A percentile compares a stretch with the other conserved stretches of the same genome.
Evolutionary conservation across 2,797 vertebrate genomes (phyloP).

Genomic region (Rachycentron canadum): DNA sequence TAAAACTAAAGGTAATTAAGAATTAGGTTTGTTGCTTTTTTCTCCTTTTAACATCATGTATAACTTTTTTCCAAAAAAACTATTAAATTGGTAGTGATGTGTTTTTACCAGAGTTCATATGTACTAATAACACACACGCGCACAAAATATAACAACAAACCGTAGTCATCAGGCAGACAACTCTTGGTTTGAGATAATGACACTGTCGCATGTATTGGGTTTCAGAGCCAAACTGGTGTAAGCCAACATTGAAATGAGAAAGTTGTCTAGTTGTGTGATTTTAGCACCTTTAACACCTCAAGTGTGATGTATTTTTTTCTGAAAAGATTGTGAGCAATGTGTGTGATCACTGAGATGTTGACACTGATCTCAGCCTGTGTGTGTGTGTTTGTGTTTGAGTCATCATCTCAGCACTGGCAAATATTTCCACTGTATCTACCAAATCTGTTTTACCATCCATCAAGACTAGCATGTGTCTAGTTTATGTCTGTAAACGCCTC

Average conservation of each 20-base stretch:
- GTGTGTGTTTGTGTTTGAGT: constrained; percentile 5
- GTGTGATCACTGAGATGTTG: no score
- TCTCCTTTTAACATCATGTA: neutral
- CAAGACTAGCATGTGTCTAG: neutral
- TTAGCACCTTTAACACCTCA: constrained; percentile 36
- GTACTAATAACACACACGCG: neutral
- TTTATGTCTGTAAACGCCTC: constrained; percentile 4
- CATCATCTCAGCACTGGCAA: constrained; percentile 7
- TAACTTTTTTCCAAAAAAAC: constrained; percentile 3
- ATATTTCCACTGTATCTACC: constrained; percentile 34
- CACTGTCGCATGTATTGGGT: constrained; percentile 5
- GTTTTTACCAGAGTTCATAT: neutral
- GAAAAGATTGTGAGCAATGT: no score
- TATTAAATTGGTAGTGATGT: neutral
- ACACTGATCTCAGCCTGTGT: neutral
- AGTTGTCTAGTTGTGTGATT: constrained; percentile 43
- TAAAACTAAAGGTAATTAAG: neutral
- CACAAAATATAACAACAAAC: neutral
- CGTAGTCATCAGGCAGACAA: neutral
- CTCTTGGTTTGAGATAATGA: neutral
- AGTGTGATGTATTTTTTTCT: constrained; percentile 4
- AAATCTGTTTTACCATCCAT: constrained; percentile 20
- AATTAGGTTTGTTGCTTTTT: neutral
- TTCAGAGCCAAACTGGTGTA: neutral
- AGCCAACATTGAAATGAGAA: constrained; percentile 34